Percentiles rank a stretch among this genome's conserved stretches.
phyloP scores from a whole-genome alignment of 2,113 vertebrate genomes.

The Atrichornis clamosus region DNA sequence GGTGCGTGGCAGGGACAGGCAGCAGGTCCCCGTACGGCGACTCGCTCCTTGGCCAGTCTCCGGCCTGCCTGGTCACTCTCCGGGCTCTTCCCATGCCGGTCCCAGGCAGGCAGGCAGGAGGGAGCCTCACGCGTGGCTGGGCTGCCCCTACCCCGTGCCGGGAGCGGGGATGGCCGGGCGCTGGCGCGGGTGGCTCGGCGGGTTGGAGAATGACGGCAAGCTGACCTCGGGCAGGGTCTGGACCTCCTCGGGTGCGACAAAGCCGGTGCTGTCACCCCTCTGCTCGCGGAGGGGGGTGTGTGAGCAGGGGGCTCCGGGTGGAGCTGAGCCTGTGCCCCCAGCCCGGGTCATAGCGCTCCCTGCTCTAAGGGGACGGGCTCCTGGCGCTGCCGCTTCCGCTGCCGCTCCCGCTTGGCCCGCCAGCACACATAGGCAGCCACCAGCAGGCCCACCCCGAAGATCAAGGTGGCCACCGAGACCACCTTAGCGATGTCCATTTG shows the following conservation, averaged over 20 bases:
- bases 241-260: background rate
- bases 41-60: background rate
- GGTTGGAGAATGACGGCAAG: background rate
- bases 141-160: background rate
- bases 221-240: background rate
- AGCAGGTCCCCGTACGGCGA: accelerated
- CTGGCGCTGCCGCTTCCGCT: slow-evolving; percentile 76
- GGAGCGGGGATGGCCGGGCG: background rate
- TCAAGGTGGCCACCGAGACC: slow-evolving; percentile 82
- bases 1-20: accelerated
- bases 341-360: slow-evolving; percentile 78
- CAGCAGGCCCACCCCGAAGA: slow-evolving; percentile 79
- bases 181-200: background rate
- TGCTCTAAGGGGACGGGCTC: slow-evolving; percentile 77
- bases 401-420: slow-evolving; percentile 79
- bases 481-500: slow-evolving; percentile 85
- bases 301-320: background rate
- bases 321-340: background rate
- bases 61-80: background rate
- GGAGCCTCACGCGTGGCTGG: background rate
- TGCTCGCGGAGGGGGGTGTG: background rate
- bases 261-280: background rate
- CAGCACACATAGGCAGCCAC: slow-evolving; percentile 84
- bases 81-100: background rate
- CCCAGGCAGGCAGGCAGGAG: background rate